phyloP scores from a whole-genome alignment of 2,797 vertebrate genomes.

The Amblyopsis hoosieri region DNA sequence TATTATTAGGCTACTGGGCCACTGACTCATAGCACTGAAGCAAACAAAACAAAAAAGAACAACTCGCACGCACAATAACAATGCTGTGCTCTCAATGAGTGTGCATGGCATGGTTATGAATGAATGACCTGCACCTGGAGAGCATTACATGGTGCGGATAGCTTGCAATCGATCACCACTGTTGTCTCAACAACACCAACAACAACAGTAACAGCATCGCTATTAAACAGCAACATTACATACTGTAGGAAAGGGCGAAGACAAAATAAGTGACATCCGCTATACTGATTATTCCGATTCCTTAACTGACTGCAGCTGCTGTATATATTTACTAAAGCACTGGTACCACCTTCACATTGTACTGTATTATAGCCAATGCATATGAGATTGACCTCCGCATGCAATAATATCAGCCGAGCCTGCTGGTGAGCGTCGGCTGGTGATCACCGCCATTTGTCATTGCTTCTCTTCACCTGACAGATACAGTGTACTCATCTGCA shows the following conservation, averaged over 20 bases:
- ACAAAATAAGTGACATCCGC: slow-evolving; percentile 16
- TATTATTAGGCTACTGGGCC: slow-evolving; percentile 50
- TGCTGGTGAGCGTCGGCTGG: slow-evolving; percentile 35
- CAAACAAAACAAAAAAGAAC: slow-evolving; percentile 2
- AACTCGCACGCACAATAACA: slow-evolving; percentile 21
- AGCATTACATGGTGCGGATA: slow-evolving; percentile 44
- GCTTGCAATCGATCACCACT: slow-evolving; percentile 46
- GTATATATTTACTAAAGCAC: background rate
- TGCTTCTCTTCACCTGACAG: slow-evolving; percentile 59
- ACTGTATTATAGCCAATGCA: background rate
- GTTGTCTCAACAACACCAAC: slow-evolving; percentile 31
- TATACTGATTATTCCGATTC: slow-evolving; percentile 25
- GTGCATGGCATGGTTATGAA: slow-evolving; percentile 36
- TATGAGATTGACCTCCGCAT: slow-evolving; percentile 1
- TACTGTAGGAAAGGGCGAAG: slow-evolving; percentile 28
- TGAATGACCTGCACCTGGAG: slow-evolving; percentile 42
- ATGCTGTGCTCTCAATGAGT: slow-evolving; percentile 28
- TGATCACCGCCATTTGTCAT: slow-evolving; percentile 64
- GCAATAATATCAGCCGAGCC: slow-evolving; percentile 16
- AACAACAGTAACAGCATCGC: background rate
- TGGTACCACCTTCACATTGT: background rate
- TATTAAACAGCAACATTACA: slow-evolving; percentile 47
- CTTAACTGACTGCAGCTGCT: slow-evolving; percentile 39
- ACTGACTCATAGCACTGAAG: slow-evolving; percentile 36
- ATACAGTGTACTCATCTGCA: slow-evolving; percentile 67